Conservation (phyloP, 2,888 invertebrate species). For the Neoitamus cyanurus region DNA sequence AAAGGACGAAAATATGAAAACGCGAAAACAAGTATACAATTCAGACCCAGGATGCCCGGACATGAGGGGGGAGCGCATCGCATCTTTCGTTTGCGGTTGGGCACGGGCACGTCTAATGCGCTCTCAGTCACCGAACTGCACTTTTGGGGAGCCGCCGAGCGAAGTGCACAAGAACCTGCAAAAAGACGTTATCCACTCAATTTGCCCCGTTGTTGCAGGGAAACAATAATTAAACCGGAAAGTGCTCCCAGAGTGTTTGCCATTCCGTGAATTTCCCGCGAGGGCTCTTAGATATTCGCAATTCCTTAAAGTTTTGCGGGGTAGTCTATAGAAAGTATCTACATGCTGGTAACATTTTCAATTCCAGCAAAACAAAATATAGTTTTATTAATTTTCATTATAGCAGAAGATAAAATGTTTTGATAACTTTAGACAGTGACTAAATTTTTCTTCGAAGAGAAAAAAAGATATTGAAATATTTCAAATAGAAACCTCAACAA, state of each 20-base stretch:
- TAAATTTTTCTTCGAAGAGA: too few relatives aligned
- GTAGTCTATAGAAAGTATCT: not conserved
- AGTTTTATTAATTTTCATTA: too few relatives aligned
- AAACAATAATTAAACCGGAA: constrained; percentile 33
- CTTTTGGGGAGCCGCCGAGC: not conserved
- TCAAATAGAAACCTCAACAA: too few relatives aligned
- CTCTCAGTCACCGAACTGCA: constrained; percentile 7
- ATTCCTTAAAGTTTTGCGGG: not conserved
- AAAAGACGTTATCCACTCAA: constrained; percentile 32
- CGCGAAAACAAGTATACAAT: constrained; percentile 15
- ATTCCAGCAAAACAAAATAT: too few relatives aligned
- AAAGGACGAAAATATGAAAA: not conserved
- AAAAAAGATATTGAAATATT: too few relatives aligned
- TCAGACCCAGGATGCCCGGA: constrained; percentile 1
- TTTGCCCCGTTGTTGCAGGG: constrained; percentile 8
- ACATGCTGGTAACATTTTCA: too few relatives aligned
- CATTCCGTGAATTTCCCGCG: not conserved
- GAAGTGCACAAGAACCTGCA: not conserved
- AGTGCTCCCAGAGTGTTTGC: not conserved
- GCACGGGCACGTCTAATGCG: not conserved
- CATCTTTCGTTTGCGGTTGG: not conserved
- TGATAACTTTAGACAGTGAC: too few relatives aligned
- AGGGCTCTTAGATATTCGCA: not conserved
- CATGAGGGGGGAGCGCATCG: not conserved
- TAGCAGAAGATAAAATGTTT: too few relatives aligned